These are phyloP conservation scores for Pristiophorus japonicus DNA, from an alignment of 2,113 vertebrate species.

Conservation along the genomic window DNA sequence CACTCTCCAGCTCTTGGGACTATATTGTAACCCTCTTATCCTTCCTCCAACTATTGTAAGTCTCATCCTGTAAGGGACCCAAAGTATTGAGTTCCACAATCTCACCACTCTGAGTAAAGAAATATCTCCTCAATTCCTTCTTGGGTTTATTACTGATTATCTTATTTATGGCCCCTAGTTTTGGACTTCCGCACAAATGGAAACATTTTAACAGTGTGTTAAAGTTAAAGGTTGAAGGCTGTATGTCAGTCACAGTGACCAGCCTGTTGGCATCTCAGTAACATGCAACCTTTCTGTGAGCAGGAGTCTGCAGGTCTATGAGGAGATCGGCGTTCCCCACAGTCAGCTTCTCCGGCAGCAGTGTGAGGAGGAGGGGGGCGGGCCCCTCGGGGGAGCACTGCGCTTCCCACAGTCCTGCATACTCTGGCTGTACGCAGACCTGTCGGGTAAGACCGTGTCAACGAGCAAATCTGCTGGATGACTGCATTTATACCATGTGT, in stretches of 20 bases:
- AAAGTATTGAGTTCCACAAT: too few species aligned
- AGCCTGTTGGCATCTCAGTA: background rate
- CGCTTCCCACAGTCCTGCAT: slow-evolving; percentile 80
- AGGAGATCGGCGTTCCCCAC: slow-evolving; percentile 77
- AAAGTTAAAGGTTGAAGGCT: background rate
- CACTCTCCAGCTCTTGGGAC: too few species aligned
- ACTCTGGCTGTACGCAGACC: slow-evolving; percentile 81
- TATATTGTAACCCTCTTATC: too few species aligned
- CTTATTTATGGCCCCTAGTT: background rate
- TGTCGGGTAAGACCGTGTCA: slow-evolving; percentile 61
- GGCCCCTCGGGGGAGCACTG: slow-evolving; percentile 78
- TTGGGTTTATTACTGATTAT: too few species aligned
- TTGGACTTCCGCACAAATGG: background rate
- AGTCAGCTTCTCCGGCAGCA: slow-evolving; percentile 77
- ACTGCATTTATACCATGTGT: background rate
- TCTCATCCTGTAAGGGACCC: too few species aligned
- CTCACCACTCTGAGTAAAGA: too few species aligned
- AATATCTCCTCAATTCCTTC: too few species aligned
- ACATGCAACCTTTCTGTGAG: background rate
- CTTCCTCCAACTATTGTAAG: too few species aligned
- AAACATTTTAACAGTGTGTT: background rate
- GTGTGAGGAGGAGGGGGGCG: slow-evolving; percentile 72
- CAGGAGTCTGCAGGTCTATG: slow-evolving; percentile 89
- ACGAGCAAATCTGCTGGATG: background rate
- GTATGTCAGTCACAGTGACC: background rate